These are phyloP conservation scores for Denticeps clupeoides DNA, from an alignment of 2,797 vertebrate species.

Conservation along the genomic window DNA sequence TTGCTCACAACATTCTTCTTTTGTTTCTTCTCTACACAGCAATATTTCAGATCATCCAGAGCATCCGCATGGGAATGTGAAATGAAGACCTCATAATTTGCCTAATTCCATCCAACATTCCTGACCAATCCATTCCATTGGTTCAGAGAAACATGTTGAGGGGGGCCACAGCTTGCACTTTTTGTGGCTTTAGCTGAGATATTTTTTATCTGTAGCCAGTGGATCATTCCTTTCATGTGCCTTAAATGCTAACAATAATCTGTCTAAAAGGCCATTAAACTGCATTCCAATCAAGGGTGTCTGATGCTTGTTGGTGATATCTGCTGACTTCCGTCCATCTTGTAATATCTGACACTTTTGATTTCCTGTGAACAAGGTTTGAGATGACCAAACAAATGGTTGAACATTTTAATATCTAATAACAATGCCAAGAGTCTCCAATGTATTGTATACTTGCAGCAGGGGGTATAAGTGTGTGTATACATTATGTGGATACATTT, in stretches of 20 bases:
- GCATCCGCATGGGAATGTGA: conserved; percentile 4
- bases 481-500: too few species aligned
- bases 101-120: not conserved
- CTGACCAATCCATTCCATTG: not conserved
- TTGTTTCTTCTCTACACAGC: too few species aligned
- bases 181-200: not conserved
- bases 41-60: not conserved
- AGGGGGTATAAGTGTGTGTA: too few species aligned
- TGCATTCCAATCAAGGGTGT: not conserved
- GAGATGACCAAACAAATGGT: too few species aligned
- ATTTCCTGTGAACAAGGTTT: too few species aligned
- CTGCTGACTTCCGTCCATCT: too few species aligned
- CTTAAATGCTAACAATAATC: not conserved
- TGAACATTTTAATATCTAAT: too few species aligned
- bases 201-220: not conserved
- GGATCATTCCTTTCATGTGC: not conserved
- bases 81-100: not conserved
- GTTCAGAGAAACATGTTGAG: not conserved
- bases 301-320: not conserved
- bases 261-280: not conserved
- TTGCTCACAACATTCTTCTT: too few species aligned
- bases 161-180: not conserved
- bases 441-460: too few species aligned
- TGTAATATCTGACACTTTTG: too few species aligned
- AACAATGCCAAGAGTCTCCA: too few species aligned